These are phyloP conservation scores for Urosaurus nigricauda DNA, from an alignment of 2,797 vertebrate species.

Conservation along the genomic window DNA sequence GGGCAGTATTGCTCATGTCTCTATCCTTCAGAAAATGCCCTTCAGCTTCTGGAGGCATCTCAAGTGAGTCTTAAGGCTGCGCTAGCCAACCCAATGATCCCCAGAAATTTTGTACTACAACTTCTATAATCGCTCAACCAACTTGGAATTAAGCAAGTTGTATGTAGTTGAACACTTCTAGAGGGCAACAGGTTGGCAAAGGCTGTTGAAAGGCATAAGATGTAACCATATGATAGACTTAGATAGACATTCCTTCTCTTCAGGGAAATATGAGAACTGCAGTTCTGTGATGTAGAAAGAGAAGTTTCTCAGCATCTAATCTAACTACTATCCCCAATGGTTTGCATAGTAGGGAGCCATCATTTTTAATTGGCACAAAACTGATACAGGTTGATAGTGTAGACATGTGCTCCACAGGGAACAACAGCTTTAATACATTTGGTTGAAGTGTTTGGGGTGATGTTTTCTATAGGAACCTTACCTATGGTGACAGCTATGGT, in stretches of 20 bases:
- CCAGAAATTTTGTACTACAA: background rate
- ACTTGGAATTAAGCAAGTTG: no score
- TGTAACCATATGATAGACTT: background rate
- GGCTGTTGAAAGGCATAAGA: background rate
- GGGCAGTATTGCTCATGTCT: background rate
- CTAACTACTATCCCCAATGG: no score
- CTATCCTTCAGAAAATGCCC: background rate
- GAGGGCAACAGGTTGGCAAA: background rate
- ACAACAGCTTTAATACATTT: background rate
- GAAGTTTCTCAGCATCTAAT: no score
- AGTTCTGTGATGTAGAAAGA: no score
- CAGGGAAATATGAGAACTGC: background rate
- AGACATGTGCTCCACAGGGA: background rate
- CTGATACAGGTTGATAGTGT: background rate
- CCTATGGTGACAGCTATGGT: background rate
- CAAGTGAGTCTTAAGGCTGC: background rate
- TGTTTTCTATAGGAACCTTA: background rate
- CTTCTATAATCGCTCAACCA: background rate
- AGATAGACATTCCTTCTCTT: background rate
- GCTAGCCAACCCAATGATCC: no score
- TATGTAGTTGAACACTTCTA: no score
- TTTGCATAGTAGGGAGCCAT: no score
- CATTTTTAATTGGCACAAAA: background rate
- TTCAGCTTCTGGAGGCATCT: background rate
- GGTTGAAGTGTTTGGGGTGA: background rate